Evolutionary conservation across 2,113 vertebrate genomes (phyloP).

Genomic region (Arizona elegans): DNA sequence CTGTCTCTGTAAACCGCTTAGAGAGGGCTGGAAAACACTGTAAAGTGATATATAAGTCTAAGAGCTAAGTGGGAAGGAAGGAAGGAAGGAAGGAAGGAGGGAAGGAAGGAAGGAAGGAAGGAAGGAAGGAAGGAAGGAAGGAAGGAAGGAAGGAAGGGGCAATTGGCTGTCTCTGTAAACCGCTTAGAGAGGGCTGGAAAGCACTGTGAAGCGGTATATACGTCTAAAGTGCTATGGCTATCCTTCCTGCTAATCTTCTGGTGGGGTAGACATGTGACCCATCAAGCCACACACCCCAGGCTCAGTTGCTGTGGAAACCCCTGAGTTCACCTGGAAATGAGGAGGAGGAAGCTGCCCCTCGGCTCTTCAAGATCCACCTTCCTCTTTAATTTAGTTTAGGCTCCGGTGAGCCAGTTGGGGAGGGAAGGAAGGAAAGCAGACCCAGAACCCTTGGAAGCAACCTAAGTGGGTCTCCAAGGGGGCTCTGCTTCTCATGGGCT

Average conservation of each 20-base stretch:
- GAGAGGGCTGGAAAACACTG: too few species aligned
- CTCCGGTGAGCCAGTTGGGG: neutral
- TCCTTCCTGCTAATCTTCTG: neutral
- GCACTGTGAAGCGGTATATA: too few species aligned
- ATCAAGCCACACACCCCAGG: neutral
- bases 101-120: too few species aligned
- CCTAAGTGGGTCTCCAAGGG: neutral
- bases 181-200: too few species aligned
- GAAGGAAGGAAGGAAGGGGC: too few species aligned
- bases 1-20: too few species aligned
- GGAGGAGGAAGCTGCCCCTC: neutral
- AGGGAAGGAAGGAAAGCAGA: neutral
- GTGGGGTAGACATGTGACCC: neutral
- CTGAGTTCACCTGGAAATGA: neutral
- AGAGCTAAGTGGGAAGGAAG: too few species aligned
- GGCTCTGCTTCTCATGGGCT: neutral
- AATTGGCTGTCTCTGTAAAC: too few species aligned
- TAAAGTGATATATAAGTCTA: too few species aligned
- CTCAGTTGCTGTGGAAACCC: neutral
- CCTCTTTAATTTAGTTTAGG: neutral
- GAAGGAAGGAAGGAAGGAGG: too few species aligned
- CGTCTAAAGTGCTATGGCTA: too few species aligned
- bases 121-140: too few species aligned
- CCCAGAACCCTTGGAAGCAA: neutral
- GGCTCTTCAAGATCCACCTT: neutral